phyloP scores from a whole-genome alignment of 2,797 vertebrate species.

The Petrocephalus sullivani region DNA sequence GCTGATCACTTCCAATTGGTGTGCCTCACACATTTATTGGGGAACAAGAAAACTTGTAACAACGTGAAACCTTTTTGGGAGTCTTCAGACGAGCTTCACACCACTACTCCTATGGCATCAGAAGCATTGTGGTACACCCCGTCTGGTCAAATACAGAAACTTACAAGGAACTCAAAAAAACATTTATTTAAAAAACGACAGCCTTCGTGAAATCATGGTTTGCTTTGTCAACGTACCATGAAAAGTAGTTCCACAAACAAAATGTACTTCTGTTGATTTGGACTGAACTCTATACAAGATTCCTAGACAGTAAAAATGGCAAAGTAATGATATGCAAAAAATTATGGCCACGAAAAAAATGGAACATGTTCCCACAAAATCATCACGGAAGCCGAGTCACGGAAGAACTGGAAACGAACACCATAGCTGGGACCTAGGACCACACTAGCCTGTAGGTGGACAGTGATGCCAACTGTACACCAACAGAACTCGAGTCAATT shows the following conservation, averaged over 20 bases:
- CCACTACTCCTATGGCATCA: background rate
- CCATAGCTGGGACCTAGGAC: background rate
- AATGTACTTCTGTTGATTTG: background rate
- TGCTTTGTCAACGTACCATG: constrained; percentile 13
- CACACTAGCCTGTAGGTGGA: background rate
- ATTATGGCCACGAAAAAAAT: background rate
- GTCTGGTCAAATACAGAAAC: constrained; percentile 6
- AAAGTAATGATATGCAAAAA: background rate
- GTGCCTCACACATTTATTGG: background rate
- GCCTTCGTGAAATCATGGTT: constrained; percentile 14
- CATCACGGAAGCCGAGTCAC: background rate
- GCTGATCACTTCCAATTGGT: background rate
- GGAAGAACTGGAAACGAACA: background rate
- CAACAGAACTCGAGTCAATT: constrained; percentile 22
- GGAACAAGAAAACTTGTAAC: background rate
- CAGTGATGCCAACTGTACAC: background rate
- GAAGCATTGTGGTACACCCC: background rate
- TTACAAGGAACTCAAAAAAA: background rate
- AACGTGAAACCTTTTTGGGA: background rate
- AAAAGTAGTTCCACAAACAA: background rate
- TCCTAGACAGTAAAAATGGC: background rate
- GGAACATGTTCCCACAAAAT: constrained; percentile 13
- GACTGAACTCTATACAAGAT: background rate
- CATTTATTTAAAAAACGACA: constrained; percentile 24
- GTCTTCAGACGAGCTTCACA: background rate